These are phyloP conservation scores for Bellardia pandia DNA, from an alignment of 2,888 invertebrate species.

Conservation along the genomic window DNA sequence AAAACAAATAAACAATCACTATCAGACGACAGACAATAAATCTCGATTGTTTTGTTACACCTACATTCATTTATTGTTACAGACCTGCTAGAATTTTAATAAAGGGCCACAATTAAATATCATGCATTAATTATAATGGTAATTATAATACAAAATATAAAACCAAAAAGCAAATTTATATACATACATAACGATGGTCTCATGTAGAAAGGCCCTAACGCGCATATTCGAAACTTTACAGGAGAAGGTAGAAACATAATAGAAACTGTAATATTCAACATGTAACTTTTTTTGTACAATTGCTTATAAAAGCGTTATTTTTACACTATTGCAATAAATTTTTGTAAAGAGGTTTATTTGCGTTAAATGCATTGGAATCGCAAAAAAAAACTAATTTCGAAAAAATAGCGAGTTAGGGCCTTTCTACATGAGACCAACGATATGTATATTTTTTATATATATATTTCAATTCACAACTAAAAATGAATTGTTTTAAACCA, in stretches of 20 bases:
- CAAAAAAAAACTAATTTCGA: too few species aligned
- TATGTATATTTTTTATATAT: not conserved
- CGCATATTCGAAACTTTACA: too few species aligned
- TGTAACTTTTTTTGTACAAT: too few species aligned
- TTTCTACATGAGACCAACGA: too few species aligned
- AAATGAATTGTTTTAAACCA: not conserved
- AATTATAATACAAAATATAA: constrained; percentile 44
- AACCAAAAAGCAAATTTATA: constrained; percentile 4
- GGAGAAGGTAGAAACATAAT: too few species aligned
- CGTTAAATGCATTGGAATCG: too few species aligned
- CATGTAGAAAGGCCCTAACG: too few species aligned
- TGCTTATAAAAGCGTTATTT: too few species aligned
- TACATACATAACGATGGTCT: not conserved
- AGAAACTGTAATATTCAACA: too few species aligned
- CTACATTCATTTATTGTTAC: not conserved
- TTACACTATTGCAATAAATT: too few species aligned
- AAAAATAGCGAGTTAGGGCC: too few species aligned
- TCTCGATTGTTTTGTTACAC: constrained; percentile 66
- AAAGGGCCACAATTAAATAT: constrained; percentile 54
- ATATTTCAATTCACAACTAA: constrained; percentile 1
- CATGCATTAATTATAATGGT: constrained; percentile 56
- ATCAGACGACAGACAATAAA: constrained; percentile 58
- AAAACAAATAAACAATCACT: constrained; percentile 25
- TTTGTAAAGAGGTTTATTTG: too few species aligned
- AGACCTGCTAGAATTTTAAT: constrained; percentile 62